Evolutionary conservation across 2,888 invertebrate species (phyloP).

Genomic region (Drosophila anceps): DNA sequence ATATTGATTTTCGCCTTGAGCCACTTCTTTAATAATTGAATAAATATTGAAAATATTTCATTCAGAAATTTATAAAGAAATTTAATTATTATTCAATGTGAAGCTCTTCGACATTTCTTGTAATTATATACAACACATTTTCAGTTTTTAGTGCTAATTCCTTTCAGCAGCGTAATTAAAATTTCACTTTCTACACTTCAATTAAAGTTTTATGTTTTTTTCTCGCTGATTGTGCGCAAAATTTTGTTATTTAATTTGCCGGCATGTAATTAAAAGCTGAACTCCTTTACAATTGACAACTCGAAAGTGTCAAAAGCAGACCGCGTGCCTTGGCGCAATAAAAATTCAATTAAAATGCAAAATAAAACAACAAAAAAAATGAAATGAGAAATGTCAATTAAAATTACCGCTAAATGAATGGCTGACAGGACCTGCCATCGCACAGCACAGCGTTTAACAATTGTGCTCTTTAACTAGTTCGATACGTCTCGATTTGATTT

Average conservation of each 20-base stretch:
- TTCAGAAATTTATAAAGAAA: not conserved
- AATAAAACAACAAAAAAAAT: slow-evolving; percentile 16
- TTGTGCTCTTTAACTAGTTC: slow-evolving; percentile 25
- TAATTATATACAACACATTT: not conserved
- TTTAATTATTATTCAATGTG: not conserved
- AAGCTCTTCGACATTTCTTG: not conserved
- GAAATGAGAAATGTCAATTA: slow-evolving; percentile 46
- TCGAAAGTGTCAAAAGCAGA: slow-evolving; percentile 45
- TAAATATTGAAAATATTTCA: not conserved
- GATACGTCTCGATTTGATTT: slow-evolving; percentile 16
- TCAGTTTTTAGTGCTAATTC: not conserved
- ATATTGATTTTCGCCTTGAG: too few relatives aligned
- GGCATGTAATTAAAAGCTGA: slow-evolving; percentile 41
- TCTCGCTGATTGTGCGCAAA: slow-evolving; percentile 24
- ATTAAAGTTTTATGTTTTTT: slow-evolving; percentile 12
- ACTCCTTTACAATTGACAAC: slow-evolving; percentile 2
- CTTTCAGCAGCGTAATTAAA: slow-evolving; percentile 21
- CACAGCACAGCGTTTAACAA: slow-evolving; percentile 23
- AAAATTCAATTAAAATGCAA: slow-evolving; percentile 44
- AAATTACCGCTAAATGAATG: slow-evolving; percentile 29
- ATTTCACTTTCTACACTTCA: slow-evolving; percentile 13
- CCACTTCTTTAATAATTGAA: too few relatives aligned
- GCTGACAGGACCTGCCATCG: slow-evolving; percentile 11
- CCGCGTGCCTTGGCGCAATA: slow-evolving; percentile 22
- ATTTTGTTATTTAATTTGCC: slow-evolving; percentile 37